phyloP scores from a whole-genome alignment of 2,797 vertebrate species.

The Microchirus variegatus region DNA sequence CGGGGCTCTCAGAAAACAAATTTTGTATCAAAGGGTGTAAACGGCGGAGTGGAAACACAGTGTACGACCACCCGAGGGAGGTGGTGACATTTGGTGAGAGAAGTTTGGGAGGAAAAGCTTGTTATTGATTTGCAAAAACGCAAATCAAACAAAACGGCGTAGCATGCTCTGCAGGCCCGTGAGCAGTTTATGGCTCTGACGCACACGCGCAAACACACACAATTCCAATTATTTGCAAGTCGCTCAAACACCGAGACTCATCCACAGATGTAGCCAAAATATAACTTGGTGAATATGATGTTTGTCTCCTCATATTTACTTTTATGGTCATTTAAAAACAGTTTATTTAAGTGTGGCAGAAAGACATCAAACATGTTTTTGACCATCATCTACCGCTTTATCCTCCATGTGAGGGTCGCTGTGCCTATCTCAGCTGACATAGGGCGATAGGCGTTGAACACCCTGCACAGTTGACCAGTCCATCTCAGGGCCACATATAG shows the following conservation, averaged over 20 bases:
- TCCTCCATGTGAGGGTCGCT: too few relatives aligned
- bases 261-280: not conserved
- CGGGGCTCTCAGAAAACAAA: slow-evolving; percentile 75
- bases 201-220: not conserved
- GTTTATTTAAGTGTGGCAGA: too few relatives aligned
- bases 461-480: too few relatives aligned
- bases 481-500: too few relatives aligned
- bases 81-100: slow-evolving; percentile 42
- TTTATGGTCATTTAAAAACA: too few relatives aligned
- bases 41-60: slow-evolving; percentile 61
- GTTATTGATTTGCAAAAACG: slow-evolving; percentile 52
- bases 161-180: slow-evolving; percentile 37
- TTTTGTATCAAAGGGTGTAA: slow-evolving; percentile 77
- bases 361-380: too few relatives aligned
- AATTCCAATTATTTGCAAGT: too few relatives aligned
- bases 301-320: not conserved
- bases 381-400: too few relatives aligned
- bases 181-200: slow-evolving; percentile 10
- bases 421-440: too few relatives aligned
- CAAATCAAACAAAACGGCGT: slow-evolving; percentile 57
- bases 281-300: not conserved
- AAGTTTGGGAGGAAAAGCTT: slow-evolving; percentile 43
- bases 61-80: slow-evolving; percentile 46
- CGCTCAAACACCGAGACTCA: too few relatives aligned
- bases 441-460: too few relatives aligned